Base-by-base conservation (phyloP, 1,140 invertebrate genomes). In the Cherax destructor region DNA sequence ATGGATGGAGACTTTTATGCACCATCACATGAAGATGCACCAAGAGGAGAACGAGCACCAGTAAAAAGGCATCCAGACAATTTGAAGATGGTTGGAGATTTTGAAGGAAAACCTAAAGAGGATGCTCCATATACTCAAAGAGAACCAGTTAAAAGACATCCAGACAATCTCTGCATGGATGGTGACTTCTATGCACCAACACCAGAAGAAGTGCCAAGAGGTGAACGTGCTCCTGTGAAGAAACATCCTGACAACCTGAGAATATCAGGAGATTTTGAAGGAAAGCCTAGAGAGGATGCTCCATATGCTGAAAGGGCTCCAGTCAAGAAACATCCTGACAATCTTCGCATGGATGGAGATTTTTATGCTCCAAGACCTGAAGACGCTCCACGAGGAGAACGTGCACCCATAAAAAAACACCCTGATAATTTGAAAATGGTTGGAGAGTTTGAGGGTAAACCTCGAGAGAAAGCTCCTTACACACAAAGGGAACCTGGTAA, bases 401-500 rank as follows among this genome's bases (percentile, higher is more conserved):
- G 86, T 24, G 86, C 86, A 49, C 86, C 86, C 2, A 41, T 69
- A 0, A 88, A 88, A 78, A 88, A 88, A 69, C 86, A 88, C 69
- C 77, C 86, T 49, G 86, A 88, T 56, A 88, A 88, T n/a, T 41
- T 88, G 3, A 78, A 56, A 24, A 88, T 83, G 79, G 79, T 24
- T 30, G 87, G 87, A 9, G 87, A 88, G 16, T 88, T 88, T 56
- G 78, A 88, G 18, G 87, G 78, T 3, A 81, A 50, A 47, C 83
- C 59, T 18, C 72, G 72, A 41, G 76, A 90, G 85, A 41, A 87
- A 76, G 49, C 80, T 85, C 18, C 92, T 83, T 11, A 96, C 96
- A 94, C 96, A 96, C 52, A 94, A 94, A 69, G 86, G 30, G 86
- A 7, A 0, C 78, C 86, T 49, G 86, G 49, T 5, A 65, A 61